Evolutionary conservation across 2,888 invertebrate genomes (phyloP), one percentile per base, ranked within the genome.

Genomic region (Steinernema carpocapsae): DNA sequence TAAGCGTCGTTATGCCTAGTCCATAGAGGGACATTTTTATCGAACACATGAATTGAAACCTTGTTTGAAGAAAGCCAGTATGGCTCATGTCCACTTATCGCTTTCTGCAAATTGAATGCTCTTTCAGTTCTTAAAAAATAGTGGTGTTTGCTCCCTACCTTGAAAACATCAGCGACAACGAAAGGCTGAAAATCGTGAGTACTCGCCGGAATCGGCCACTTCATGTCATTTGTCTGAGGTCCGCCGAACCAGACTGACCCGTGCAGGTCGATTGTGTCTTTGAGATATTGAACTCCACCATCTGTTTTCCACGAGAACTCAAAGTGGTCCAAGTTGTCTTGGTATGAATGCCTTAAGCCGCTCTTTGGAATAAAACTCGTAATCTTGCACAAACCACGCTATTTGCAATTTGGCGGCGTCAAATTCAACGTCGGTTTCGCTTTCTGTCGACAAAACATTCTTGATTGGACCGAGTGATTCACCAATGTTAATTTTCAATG

Each of bases 261-360:
- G 19, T 64, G 26, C 12, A 64, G 19, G n/a, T 64, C 32, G 32
- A 64, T 64, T 17, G 64, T 32, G 19, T 64, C 64, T 64, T 64
- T 64, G 7, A 64, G n/a, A 32, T 64, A 64, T 17, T 32, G 29
- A 12, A 64, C 32, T 17, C 17, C 19, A 29, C 19, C 19, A 17
- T 26, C 10, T 26, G 12, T 1, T 37, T 22, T 26, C 64, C 64
- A 64, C 1, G 14, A 10, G n/a, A 64, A 64, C 3, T 64, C 64
- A 19, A 26, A 64, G 10, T 10, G 14, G 1, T 64, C 64, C 14
- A 64, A 6, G 64, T 48, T 37, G 4, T 37, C 37, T 10, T 3
- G 37, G 37, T 37, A 37, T 6, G 4, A 6, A 10, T 37, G 37
- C 37, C 37, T 37, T 37, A 37, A 37, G 10, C 37, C 3, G 10